Conservation (phyloP, 2,888 invertebrate genomes). For the Meganola albula region DNA sequence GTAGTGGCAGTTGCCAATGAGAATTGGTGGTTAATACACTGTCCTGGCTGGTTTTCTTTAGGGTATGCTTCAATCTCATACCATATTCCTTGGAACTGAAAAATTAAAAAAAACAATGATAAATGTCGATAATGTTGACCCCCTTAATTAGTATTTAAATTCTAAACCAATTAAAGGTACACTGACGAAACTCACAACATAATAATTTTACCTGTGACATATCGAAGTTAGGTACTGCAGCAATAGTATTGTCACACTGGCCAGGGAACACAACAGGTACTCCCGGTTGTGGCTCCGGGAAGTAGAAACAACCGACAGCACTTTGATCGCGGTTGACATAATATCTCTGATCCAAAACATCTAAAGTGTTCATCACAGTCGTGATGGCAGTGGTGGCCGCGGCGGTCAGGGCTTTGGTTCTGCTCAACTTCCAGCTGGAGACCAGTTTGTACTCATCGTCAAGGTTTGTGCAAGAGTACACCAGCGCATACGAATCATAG, state of each 20-base stretch:
- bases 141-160: too few relatives aligned
- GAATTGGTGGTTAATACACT: constrained; percentile 32
- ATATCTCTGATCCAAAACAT: constrained; percentile 39
- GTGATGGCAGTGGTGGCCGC: constrained; percentile 30
- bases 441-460: constrained; percentile 33
- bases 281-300: constrained; percentile 35
- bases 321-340: constrained; percentile 33
- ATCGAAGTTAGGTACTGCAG: constrained; percentile 29
- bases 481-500: constrained; percentile 77
- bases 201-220: constrained; percentile 22
- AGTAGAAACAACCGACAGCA: constrained; percentile 43
- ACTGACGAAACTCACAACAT: too few relatives aligned
- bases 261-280: constrained; percentile 42
- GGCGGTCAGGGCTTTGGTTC: constrained; percentile 29
- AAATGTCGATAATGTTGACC: too few relatives aligned
- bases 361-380: constrained; percentile 24
- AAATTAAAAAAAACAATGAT: too few relatives aligned
- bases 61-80: constrained; percentile 33
- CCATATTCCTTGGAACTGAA: constrained; percentile 30
- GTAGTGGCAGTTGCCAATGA: constrained; percentile 6
- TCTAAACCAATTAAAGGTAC: too few relatives aligned
- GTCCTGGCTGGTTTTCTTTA: constrained; percentile 28
- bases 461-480: constrained; percentile 78
- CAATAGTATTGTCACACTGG: constrained; percentile 34
- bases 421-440: constrained; percentile 47